Percentiles rank a stretch among this genome's conserved stretches.
Conservation (phyloP, 2,113 vertebrate species). For the Ceyx margarethae region DNA sequence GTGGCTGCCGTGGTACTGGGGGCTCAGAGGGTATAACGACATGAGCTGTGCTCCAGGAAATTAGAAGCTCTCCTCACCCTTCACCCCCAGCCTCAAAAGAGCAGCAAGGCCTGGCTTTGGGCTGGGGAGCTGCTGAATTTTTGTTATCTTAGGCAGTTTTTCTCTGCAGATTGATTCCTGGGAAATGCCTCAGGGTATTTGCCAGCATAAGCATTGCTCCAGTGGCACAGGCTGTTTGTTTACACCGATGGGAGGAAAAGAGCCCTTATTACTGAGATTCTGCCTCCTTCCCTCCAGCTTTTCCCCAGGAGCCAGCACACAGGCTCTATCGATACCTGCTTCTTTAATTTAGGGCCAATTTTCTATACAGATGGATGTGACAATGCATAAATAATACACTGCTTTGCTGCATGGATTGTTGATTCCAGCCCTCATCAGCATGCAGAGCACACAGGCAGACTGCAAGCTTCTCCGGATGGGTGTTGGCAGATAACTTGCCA, state of each 20-base stretch:
- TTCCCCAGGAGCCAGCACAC: neutral
- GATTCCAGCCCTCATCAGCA: neutral
- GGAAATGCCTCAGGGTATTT: conserved; percentile 7
- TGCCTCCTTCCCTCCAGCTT: neutral
- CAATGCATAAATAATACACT: neutral
- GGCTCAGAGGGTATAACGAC: rapidly evolving
- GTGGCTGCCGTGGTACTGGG: neutral
- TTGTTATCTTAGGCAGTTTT: neutral
- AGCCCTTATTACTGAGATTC: conserved; percentile 14
- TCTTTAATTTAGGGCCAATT: conserved; percentile 8
- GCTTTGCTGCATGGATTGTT: neutral
- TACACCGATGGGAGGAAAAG: conserved; percentile 44
- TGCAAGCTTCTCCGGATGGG: neutral
- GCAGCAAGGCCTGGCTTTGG: neutral
- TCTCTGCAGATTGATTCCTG: conserved; percentile 52
- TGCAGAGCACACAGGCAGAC: neutral
- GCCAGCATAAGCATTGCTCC: conserved; percentile 38
- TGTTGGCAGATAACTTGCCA: neutral
- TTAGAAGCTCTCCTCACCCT: neutral
- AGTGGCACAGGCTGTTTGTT: conserved; percentile 37
- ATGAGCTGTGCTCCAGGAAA: neutral
- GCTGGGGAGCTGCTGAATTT: neutral
- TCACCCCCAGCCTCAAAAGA: neutral
- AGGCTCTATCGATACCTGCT: conserved; percentile 11
- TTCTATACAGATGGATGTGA: conserved; percentile 16